Evolutionary conservation across 2,888 invertebrate genomes (phyloP), one percentile per base, ranked within the genome.

Genomic region (Trichogramma dendrolimi): DNA sequence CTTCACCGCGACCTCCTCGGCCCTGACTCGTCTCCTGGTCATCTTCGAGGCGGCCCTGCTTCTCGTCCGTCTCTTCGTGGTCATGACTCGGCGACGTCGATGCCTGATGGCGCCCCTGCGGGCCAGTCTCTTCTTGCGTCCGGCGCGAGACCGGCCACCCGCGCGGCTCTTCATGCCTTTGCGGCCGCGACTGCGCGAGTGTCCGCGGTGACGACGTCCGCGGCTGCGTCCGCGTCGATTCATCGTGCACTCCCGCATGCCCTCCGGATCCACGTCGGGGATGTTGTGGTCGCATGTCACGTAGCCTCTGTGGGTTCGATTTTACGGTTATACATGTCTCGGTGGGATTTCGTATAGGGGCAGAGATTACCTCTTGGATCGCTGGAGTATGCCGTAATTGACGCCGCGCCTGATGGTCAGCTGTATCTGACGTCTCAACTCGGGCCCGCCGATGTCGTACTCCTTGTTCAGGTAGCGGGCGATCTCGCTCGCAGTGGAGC

Each of bases 401-500:
- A 76, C 57, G 1, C 75, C 79, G 6, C 75, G 73, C n/a, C 67
- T 68, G 6, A 79, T 69, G 1, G 77, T 75, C 10, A 76, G 52
- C 8, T 73, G 72, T 6, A 77, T 73, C 43, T 74, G 73, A 52
- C 70, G 71, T 6, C 67, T 71, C 40, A 75, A 69, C 38, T 71
- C 70, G 1, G 68, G 56, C 2, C 51, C 66, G 0, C 73, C 71
- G 5, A 76, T 67, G 55, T 75, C 70, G 66, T 75, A 77, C 58
- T 75, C 73, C 43, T 73, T 70, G 10, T 71, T 70, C 52, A 79
- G 73, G 58, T 73, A 79, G 50, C 72, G 74, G 53, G 72, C 74
- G 59, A 79, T 79, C 63, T 79, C 76, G 4, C 68, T 69, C 2
- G 72, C 66, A 4, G 77, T 75, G 10, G 77, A 76, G 27, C 78